Evolutionary conservation across 2,797 vertebrate species (phyloP), one percentile per base, ranked within the genome.

Genomic region (Manis pentadactyla): DNA sequence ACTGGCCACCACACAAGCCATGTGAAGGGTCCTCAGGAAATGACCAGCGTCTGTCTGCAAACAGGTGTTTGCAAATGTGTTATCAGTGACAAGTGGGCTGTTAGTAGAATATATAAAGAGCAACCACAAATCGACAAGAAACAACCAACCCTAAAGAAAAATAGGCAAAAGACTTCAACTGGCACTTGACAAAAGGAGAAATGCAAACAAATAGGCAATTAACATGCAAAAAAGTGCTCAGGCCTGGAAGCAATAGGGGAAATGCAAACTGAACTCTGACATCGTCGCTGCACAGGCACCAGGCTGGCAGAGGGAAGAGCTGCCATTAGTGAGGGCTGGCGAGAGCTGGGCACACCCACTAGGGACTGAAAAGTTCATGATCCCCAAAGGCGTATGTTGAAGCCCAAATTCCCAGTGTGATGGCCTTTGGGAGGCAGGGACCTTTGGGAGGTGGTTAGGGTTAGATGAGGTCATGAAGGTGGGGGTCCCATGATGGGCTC

Each of bases 211-310:
- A 15, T 1, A 0, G 55, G n/a, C 77, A n/a, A 3, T 0, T 10
- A 34, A 29, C 15, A 12, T 2, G 19, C 12, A 13, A 15, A 2
- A 87, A 61, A 18, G 34, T 1, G 46, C 29, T 25, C 2, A 3
- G 29, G 4, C n/a, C 19, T 3, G 0, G 10, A 14, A 25, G 15
- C 1, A 1, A 5, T 0, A 7, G n/a, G 14, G 14, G 27, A 27
- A 61, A 31, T 0, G 2, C 27, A 19, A 21, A 49, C 0, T 1
- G 18, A 46, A 68, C 21, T 39, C 61, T 8, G 1, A n/a, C 7
- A 1, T 31, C 4, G 0, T 3, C 0, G 3, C 0, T 0, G 39
- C 10, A 10, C 5, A 3, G 2, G 0, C 11, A 3, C 2, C 1
- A 8, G 15, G 0, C 29, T 12, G 0, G 1, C 1, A 0, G 61